Conservation (phyloP, 2,113 vertebrate genomes). For the Dendropsophus ebraccatus region DNA sequence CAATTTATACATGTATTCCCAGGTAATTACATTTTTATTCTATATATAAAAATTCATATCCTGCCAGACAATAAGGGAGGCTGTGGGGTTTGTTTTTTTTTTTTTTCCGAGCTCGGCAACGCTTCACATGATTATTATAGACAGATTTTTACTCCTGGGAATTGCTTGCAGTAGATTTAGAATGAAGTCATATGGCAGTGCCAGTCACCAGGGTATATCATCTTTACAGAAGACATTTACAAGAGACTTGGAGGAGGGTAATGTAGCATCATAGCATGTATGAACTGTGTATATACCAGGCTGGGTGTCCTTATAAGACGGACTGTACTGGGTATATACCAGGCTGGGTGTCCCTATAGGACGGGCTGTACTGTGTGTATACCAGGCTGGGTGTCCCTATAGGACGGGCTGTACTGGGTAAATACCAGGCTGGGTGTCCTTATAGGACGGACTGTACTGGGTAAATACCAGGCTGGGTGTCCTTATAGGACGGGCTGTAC, state of each 20-base stretch:
- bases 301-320: not conserved
- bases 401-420: slow-evolving; percentile 39
- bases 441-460: too few relatives aligned
- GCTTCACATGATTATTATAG: slow-evolving; percentile 65
- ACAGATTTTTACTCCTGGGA: slow-evolving; percentile 69
- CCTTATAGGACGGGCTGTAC: too few relatives aligned
- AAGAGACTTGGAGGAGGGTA: not conserved
- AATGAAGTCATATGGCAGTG: slow-evolving; percentile 71
- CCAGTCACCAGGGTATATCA: slow-evolving; percentile 66
- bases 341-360: not conserved
- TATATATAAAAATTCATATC: slow-evolving; percentile 41
- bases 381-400: not conserved
- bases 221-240: slow-evolving; percentile 53
- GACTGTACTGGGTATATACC: slow-evolving; percentile 22
- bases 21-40: slow-evolving; percentile 30
- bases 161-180: slow-evolving; percentile 69
- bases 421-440: not conserved
- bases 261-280: slow-evolving; percentile 63
- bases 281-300: slow-evolving; percentile 11
- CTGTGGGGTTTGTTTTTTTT: slow-evolving; percentile 61
- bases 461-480: not conserved
- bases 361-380: slow-evolving; percentile 28
- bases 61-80: slow-evolving; percentile 63
- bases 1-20: not conserved
- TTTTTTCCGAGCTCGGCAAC: slow-evolving; percentile 66